phyloP scores from a whole-genome alignment of 1,140 invertebrate species.

The Dolichoris vasculosae region DNA sequence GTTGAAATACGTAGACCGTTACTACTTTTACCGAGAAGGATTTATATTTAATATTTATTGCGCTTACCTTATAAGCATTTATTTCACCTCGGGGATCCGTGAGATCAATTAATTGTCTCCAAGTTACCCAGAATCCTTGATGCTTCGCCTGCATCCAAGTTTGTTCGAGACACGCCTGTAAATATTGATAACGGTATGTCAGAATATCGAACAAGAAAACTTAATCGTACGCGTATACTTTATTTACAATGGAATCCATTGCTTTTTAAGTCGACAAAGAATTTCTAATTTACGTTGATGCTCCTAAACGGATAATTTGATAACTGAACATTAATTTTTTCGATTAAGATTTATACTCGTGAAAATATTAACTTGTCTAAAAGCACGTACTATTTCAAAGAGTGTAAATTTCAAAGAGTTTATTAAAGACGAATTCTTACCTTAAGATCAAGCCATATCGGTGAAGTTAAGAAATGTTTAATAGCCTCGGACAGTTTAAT shows the following conservation, averaged over 20 bases:
- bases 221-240: no score
- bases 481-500: conserved; percentile 91
- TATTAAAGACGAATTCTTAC: conserved; percentile 55
- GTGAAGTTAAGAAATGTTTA: conserved; percentile 92
- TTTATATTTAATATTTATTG: neutral
- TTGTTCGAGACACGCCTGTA: conserved; percentile 77
- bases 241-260: no score
- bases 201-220: no score
- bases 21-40: neutral
- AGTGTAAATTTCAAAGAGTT: no score
- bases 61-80: conserved; percentile 88
- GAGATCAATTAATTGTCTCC: conserved; percentile 89
- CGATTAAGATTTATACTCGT: no score
- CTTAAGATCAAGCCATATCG: conserved; percentile 80
- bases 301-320: no score
- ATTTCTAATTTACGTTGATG: no score
- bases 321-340: no score
- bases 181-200: neutral
- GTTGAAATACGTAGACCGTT: neutral
- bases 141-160: conserved; percentile 84
- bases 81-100: conserved; percentile 92
- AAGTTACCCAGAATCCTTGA: conserved; percentile 87
- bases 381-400: no score
- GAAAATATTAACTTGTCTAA: no score
- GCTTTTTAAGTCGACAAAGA: no score